phyloP scores from a whole-genome alignment of 64 coral and sea anemone genomes.

The Actinia equina region DNA sequence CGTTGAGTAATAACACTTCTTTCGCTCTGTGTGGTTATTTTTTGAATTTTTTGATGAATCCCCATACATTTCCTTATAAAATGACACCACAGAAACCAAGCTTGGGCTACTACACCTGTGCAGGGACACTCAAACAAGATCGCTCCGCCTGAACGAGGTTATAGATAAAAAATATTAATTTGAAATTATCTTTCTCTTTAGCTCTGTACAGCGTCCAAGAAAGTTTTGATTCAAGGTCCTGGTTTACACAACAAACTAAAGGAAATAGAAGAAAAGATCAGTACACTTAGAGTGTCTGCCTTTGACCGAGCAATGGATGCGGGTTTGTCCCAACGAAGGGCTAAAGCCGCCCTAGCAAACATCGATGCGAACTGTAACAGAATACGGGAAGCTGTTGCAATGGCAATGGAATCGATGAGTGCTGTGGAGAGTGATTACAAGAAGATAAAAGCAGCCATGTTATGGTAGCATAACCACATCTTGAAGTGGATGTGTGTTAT shows the following conservation, averaged over 20 bases:
- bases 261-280: conserved; percentile 68
- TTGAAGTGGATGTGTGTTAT: too few species aligned
- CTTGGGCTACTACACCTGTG: too few species aligned
- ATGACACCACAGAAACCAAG: too few species aligned
- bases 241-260: conserved; percentile 72
- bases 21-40: too few species aligned
- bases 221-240: conserved; percentile 60
- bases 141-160: too few species aligned
- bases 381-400: conserved; percentile 64
- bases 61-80: too few species aligned
- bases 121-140: too few species aligned
- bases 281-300: conserved; percentile 57
- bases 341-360: conserved; percentile 61
- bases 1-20: too few species aligned
- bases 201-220: conserved; percentile 81
- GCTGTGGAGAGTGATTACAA: conserved; percentile 92
- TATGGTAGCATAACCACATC: conserved; percentile 50
- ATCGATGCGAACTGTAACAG: conserved; percentile 80
- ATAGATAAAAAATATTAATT: not conserved
- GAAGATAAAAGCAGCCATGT: conserved; percentile 95
- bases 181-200: not conserved
- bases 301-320: conserved; percentile 60
- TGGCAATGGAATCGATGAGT: conserved; percentile 92
- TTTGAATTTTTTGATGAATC: too few species aligned
- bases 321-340: conserved; percentile 51